Evolutionary conservation across 2,888 invertebrate genomes (phyloP), one percentile per base, ranked within the genome.

Genomic region (Synergus umbraculus): DNA sequence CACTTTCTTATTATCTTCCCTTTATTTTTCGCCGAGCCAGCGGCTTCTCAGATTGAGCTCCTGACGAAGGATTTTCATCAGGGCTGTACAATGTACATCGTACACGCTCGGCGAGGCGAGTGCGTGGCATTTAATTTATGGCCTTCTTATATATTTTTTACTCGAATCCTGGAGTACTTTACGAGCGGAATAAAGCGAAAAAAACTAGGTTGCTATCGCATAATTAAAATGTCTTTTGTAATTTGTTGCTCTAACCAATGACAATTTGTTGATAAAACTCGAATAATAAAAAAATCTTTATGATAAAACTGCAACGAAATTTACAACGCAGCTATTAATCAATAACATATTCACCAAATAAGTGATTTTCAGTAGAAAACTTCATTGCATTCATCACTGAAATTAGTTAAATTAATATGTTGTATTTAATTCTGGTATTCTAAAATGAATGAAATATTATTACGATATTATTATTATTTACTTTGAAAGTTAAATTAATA

Each of bases 1-100:
- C 44, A 13, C 18, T 37, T 43, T 46, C 67, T 49, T 60, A 77
- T 65, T 69, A 76, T 66, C 73, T 44, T 63, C 60, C 58, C 41
- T 76, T 43, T 22, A 67, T 44, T 46, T 67, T 67, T 46, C 65
- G 65, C 41, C 13, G 65, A 65, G 65, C 41, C 65, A 65, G 65
- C 65, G 65, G 37, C 65, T 65, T 65, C 65, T 65, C 41, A 65
- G 65, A 65, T 65, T 65, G 65, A 65, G 41, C 46, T 67, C 46
- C 46, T 67, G 46, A 29, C 29, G 67, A 67, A 67, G 67, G 67
- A 67, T 67, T 67, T 46, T 67, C 67, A 67, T 67, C 46, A 67
- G 22, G 10, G 29, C 44, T 67, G 67, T 46, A 37, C 37, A 37
- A 7, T 37, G 37, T 37, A 37, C 37, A 7, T 37, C 37, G 37